Evolutionary conservation across 2,888 invertebrate species (phyloP).

Genomic region (Scaptomyza caliginosa): DNA sequence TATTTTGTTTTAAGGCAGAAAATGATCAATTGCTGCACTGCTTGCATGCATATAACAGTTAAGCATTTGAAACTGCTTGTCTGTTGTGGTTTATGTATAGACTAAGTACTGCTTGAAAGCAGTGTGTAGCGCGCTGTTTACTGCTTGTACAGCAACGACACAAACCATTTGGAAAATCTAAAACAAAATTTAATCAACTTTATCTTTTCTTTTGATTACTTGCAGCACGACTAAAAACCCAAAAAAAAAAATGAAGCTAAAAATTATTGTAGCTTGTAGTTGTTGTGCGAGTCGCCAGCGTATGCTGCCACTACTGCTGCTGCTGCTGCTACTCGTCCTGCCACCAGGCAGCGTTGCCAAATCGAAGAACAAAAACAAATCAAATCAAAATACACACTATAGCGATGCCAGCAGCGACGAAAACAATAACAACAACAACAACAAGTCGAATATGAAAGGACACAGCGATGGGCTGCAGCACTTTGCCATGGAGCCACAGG

Average conservation of each 20-base stretch:
- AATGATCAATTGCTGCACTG: background rate
- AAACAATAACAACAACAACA: slow-evolving; percentile 36
- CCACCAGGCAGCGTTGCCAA: slow-evolving; percentile 84
- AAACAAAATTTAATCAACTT: too few relatives aligned
- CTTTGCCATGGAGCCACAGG: slow-evolving; percentile 96
- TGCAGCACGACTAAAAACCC: slow-evolving; percentile 33
- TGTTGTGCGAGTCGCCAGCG: slow-evolving; percentile 11
- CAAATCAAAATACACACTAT: slow-evolving; percentile 60
- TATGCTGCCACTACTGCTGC: slow-evolving; percentile 31
- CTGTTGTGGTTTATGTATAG: background rate
- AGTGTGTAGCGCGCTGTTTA: background rate
- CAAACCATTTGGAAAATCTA: too few relatives aligned
- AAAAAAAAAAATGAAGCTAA: slow-evolving; percentile 34
- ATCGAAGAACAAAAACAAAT: slow-evolving; percentile 67
- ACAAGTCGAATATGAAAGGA: slow-evolving; percentile 49
- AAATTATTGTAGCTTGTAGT: slow-evolving; percentile 28
- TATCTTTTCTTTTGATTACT: background rate
- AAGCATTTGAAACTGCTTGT: background rate
- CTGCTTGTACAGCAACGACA: background rate
- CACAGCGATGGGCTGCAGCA: slow-evolving; percentile 86
- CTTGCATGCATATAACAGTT: too few relatives aligned
- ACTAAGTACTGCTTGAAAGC: background rate
- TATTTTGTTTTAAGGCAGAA: background rate
- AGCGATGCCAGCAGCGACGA: slow-evolving; percentile 12
- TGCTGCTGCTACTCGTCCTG: slow-evolving; percentile 50